phyloP scores from a whole-genome alignment of 2,797 vertebrate species.

The Atherinosoma microstoma region DNA sequence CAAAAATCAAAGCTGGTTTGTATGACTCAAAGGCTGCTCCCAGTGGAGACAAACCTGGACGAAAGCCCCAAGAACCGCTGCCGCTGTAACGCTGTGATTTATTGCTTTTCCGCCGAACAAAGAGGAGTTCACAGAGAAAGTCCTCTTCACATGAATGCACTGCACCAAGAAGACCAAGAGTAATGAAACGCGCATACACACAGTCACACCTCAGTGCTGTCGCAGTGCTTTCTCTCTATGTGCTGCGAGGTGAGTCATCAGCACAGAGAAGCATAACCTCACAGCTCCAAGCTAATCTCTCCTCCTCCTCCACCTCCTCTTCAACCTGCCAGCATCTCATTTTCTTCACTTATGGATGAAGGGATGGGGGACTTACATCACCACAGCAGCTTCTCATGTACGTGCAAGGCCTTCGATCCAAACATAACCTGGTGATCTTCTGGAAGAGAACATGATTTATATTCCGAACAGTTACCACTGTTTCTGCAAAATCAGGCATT shows the following conservation, averaged over 20 bases:
- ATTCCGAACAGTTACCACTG: constrained; percentile 6
- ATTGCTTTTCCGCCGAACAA: constrained; percentile 81
- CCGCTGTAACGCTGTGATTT: constrained; percentile 80
- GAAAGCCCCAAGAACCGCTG: constrained; percentile 73
- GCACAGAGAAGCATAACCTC: constrained; percentile 75
- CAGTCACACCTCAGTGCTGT: constrained; percentile 80
- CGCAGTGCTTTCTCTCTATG: constrained; percentile 82
- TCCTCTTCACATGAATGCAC: constrained; percentile 80
- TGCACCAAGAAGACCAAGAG: constrained; percentile 80
- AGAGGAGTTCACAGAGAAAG: constrained; percentile 81
- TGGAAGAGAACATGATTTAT: constrained; percentile 1
- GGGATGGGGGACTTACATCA: constrained; percentile 68
- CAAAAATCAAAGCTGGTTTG: constrained; percentile 75
- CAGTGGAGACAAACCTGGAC: constrained; percentile 77
- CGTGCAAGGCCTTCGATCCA: constrained; percentile 57
- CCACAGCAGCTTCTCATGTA: constrained; percentile 52
- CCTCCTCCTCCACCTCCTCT: constrained; percentile 62
- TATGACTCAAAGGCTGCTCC: constrained; percentile 75
- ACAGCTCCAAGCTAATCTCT: constrained; percentile 73
- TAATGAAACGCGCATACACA: constrained; percentile 61
- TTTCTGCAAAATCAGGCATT: constrained; percentile 24
- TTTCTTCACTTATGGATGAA: constrained; percentile 77
- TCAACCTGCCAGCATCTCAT: constrained; percentile 76
- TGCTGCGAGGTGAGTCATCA: constrained; percentile 86
- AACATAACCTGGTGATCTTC: constrained; percentile 27